phyloP scores from a whole-genome alignment of 2,888 invertebrate species.

The Balanococcus diminutus region DNA sequence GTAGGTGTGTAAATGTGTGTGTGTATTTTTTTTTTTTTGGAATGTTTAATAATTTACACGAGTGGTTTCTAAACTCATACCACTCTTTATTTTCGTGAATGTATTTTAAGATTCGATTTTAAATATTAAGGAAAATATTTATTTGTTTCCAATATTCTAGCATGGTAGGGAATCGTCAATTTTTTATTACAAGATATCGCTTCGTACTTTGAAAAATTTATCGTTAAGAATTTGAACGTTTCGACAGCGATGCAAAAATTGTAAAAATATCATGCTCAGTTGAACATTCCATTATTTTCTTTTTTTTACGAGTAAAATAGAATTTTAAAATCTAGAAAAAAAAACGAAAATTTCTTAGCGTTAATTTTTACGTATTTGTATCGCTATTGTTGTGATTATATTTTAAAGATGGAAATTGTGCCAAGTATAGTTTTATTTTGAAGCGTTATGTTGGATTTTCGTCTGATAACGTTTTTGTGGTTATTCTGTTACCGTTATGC shows the following conservation, averaged over 20 bases:
- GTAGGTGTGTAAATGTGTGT: too few relatives aligned
- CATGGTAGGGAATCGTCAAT: neutral
- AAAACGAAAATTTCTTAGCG: too few relatives aligned
- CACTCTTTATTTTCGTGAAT: neutral
- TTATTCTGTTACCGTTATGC: neutral
- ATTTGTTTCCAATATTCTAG: neutral
- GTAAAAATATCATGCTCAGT: neutral
- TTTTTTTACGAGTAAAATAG: too few relatives aligned
- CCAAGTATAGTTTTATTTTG: too few relatives aligned
- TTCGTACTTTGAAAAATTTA: neutral
- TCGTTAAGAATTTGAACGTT: neutral
- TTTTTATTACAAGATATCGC: neutral
- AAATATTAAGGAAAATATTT: neutral
- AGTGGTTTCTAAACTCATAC: neutral
- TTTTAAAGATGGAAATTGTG: neutral
- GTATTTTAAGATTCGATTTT: neutral
- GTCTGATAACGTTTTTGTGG: neutral
- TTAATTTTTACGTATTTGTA: neutral
- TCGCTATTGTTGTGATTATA: neutral
- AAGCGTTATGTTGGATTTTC: neutral
- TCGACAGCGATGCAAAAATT: neutral
- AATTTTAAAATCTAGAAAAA: too few relatives aligned
- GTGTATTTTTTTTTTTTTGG: neutral
- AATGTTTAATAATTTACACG: neutral
- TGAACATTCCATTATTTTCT: constrained; percentile 7